phyloP scores from a whole-genome alignment of 1,140 invertebrate species.

The Akabosia matsudoensis region DNA sequence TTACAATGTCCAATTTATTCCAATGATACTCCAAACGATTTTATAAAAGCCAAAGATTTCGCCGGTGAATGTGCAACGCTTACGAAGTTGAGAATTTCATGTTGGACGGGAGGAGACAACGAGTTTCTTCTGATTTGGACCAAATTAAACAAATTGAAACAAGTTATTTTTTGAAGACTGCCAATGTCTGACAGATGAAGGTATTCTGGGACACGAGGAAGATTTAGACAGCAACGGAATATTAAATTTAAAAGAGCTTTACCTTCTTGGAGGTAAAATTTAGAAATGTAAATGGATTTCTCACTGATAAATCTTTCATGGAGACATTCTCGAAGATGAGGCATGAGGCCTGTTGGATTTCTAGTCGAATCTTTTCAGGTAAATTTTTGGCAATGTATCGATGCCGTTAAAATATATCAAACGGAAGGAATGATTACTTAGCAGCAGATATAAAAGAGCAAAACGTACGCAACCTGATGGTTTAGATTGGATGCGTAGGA shows the following conservation, averaged over 20 bases:
- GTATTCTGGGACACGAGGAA: neutral
- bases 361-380: conserved; percentile 7
- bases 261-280: neutral
- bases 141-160: neutral
- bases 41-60: neutral
- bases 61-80: neutral
- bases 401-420: too few species aligned
- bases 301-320: neutral
- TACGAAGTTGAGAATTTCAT: neutral
- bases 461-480: too few species aligned
- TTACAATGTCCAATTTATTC: neutral
- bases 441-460: too few species aligned
- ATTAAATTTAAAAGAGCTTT: neutral
- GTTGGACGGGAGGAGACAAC: neutral
- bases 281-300: neutral
- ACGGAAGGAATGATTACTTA: too few species aligned
- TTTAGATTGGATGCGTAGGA: too few species aligned
- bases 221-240: neutral
- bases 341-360: neutral
- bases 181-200: neutral
- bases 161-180: neutral
- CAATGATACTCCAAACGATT: neutral
- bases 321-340: neutral
- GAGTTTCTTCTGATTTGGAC: neutral
- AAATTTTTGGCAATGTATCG: neutral